A percentile compares a stretch with the other conserved stretches of the same genome.
Evolutionary conservation across 2,113 vertebrate genomes (phyloP).

Genomic region (Murina feae): DNA sequence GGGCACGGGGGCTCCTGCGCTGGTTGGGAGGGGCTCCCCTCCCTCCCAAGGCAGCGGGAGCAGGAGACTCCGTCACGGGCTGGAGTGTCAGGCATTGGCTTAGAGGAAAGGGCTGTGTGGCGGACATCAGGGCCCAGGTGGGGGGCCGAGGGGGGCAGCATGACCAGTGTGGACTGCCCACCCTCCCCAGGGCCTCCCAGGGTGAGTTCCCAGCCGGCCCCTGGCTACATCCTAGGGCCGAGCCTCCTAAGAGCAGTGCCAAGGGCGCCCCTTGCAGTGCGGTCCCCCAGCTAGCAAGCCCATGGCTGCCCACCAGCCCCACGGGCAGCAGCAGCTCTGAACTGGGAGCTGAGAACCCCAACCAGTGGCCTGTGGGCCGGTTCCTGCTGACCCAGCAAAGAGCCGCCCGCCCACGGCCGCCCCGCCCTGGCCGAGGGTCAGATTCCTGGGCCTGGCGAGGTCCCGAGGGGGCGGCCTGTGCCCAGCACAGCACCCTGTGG

Average conservation of each 20-base stretch:
- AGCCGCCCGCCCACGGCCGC: neutral
- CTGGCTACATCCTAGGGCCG: neutral
- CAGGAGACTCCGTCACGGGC: no score
- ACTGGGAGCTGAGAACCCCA: neutral
- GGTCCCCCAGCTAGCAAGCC: neutral
- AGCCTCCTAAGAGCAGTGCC: fast-evolving
- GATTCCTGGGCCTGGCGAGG: neutral
- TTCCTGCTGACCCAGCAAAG: neutral
- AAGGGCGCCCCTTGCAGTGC: neutral
- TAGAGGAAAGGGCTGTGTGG: no score
- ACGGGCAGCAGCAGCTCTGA: neutral
- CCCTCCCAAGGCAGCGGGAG: neutral
- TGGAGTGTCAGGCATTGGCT: no score
- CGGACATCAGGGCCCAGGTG: no score
- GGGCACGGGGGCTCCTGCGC: neutral
- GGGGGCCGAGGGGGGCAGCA: no score
- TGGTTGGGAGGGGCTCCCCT: fast-evolving
- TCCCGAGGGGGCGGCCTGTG: neutral
- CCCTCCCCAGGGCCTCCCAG: fast-evolving
- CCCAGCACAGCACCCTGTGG: fast-evolving
- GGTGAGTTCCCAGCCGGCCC: neutral
- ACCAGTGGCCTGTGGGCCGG: neutral
- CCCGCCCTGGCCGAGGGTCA: neutral
- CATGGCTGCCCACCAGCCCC: neutral
- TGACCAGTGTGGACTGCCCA: no score